Base-by-base conservation (phyloP, 2,888 invertebrate species). In the Harmothoe impar region DNA sequence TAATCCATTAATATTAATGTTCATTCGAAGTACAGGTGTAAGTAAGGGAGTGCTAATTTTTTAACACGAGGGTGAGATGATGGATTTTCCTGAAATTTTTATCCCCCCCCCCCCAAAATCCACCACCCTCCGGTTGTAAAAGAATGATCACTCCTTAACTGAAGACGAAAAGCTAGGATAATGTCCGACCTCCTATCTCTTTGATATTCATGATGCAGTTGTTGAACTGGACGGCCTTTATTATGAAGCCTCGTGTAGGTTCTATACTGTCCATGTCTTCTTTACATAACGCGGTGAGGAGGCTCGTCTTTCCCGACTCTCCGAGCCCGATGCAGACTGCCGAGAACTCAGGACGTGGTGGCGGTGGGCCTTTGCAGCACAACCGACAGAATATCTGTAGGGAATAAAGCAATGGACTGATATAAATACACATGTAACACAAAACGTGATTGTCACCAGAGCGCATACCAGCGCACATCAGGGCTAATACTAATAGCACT, bases 181-280 rank as follows among this genome's bases (percentile, higher is more conserved):
- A 43, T 43, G 43, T 7, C 90, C 89, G 90, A 95, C 95, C 95
- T 94, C 95, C 95, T 43, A 95, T 93, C 93, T 95, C 95, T 92
- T 95, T 95, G 10, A 95, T 94, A 92, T 95, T 95, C 25, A 95
- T 91, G 90, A 95, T 94, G 92, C 95, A 95, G 68, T 94, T 93
- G 31, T 93, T 93, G 92, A 95, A 94, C 91, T 94, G 93, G 78
- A 95, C 88, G 62, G 95, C 95, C 91, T 95, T 95, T 78, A 95
- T 95, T 90, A 94, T 94, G 91, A 95, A 95, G 35, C 95, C 95
- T 95, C 54, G 92, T 25, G 95, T 95, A 89, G 95, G 95, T 90
- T 94, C 93, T 84, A 95, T 94, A 62, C 93, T 94, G 89, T 95
- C 94, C 43, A 94, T 91, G 51, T 93, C 92, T 92, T 95, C 95